These are phyloP conservation scores for Danio rerio DNA, from an alignment of 2,113 vertebrate species.

Conservation along the genomic window GRCz12tu NC_133177.1:34277001-34277500, in stretches of 20 bases:
- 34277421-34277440: conserved; percentile 37
- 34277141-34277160: not conserved
- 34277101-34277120: not conserved
- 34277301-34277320: conserved; percentile 60
- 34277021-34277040: not conserved
- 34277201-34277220: conserved; percentile 51
- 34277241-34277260: conserved; percentile 78
- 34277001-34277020: not conserved
- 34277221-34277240: conserved; percentile 57
- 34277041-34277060: not conserved
- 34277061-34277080: not conserved
- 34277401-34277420: conserved; percentile 55
- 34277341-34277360: conserved; percentile 69
- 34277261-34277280: conserved; percentile 76
- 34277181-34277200: conserved; percentile 51
- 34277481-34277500: not conserved
- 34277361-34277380: conserved; percentile 60
- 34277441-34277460: conserved; percentile 41
- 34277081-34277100: not conserved
- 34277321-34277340: conserved; percentile 75
- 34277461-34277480: not conserved
- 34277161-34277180: not conserved
- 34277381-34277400: conserved; percentile 63
- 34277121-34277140: not conserved
- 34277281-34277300: conserved; percentile 77